A percentile compares a stretch with the other conserved stretches of the same genome.
phyloP scores from a whole-genome alignment of 2,113 vertebrate species.

The Syrrhaptes paradoxus region DNA sequence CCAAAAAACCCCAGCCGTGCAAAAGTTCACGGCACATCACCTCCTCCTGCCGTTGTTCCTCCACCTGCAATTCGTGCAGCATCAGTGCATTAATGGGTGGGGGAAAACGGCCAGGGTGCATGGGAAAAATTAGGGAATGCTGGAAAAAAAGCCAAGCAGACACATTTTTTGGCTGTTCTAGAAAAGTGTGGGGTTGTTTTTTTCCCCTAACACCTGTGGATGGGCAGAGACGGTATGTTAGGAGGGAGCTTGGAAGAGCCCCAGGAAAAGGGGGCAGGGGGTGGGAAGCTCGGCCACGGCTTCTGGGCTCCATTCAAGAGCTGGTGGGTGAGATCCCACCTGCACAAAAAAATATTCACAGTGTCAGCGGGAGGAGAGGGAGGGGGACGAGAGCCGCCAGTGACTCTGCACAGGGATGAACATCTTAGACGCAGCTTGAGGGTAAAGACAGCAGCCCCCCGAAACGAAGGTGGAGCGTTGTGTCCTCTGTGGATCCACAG shows the following conservation, averaged over 20 bases:
- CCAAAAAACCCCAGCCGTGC: fast-evolving
- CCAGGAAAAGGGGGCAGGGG: background rate
- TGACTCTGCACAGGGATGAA: background rate
- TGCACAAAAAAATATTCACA: background rate
- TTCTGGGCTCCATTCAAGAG: background rate
- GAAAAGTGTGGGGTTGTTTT: background rate
- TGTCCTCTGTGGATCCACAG: background rate
- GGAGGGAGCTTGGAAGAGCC: background rate
- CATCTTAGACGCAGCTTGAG: background rate
- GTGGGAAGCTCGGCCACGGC: background rate
- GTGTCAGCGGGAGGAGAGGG: fast-evolving
- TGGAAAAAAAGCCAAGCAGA: background rate
- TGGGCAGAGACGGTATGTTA: background rate
- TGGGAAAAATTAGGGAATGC: background rate
- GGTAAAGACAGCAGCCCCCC: background rate
- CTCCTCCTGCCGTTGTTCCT: background rate
- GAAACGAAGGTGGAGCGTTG: background rate
- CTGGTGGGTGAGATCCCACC: background rate
- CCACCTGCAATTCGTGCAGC: background rate
- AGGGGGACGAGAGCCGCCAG: background rate
- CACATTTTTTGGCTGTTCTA: background rate
- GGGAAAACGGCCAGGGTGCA: background rate
- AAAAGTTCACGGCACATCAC: background rate
- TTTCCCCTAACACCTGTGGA: conserved; percentile 15
- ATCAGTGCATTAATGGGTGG: background rate